Evolutionary conservation across 2,113 vertebrate genomes (phyloP).

Genomic region (Paedocypris sp.): DNA sequence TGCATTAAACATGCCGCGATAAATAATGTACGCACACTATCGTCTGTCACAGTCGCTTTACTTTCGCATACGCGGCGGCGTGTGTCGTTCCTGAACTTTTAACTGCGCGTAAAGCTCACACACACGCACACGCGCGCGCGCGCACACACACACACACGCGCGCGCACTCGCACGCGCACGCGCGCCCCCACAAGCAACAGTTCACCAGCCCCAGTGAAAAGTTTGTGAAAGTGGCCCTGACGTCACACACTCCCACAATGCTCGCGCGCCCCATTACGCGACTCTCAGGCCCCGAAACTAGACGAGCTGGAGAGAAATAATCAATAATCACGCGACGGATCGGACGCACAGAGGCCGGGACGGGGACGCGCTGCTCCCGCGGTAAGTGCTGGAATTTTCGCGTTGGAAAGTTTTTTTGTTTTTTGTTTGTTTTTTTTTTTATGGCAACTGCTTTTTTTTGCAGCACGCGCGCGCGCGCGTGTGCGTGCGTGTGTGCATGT

Average conservation of each 20-base stretch:
- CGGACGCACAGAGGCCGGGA: constrained; percentile 33
- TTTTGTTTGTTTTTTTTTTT: too few relatives aligned
- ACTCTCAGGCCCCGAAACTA: constrained; percentile 63
- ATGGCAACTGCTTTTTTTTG: constrained; percentile 52
- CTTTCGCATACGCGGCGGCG: too few relatives aligned
- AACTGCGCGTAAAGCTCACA: too few relatives aligned
- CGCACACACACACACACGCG: constrained; percentile 16
- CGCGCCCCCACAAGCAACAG: constrained; percentile 11
- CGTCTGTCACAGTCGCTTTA: background rate
- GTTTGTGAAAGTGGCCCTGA: constrained; percentile 70
- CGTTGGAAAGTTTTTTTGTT: constrained; percentile 70
- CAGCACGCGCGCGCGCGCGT: constrained; percentile 44
- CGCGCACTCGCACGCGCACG: background rate
- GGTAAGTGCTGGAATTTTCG: constrained; percentile 58
- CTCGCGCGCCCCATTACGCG: constrained; percentile 69
- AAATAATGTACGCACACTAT: constrained; percentile 5
- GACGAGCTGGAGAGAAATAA: constrained; percentile 49
- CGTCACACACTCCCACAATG: constrained; percentile 76
- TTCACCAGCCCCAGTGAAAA: constrained; percentile 52
- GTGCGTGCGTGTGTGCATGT: constrained; percentile 43
- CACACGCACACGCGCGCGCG: too few relatives aligned
- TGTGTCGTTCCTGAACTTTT: too few relatives aligned
- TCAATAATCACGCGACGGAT: constrained; percentile 43
- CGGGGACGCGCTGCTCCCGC: constrained; percentile 52
- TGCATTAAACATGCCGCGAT: constrained; percentile 19